Evolutionary conservation across 1,140 invertebrate genomes (phyloP).

Genomic region (Heliconius melpomene): DNA sequence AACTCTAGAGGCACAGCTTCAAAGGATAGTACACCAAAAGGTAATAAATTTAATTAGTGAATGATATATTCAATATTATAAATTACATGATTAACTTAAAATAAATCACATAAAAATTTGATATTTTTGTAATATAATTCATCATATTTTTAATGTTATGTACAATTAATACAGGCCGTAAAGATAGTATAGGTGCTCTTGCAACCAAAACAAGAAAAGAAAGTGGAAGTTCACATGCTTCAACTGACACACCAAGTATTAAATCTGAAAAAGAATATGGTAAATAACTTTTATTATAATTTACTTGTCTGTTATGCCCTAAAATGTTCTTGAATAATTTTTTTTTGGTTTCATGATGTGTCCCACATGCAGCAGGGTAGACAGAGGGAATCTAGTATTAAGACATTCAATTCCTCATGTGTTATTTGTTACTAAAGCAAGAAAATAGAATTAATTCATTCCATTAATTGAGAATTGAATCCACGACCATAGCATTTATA

Average conservation of each 20-base stretch:
- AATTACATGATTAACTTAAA: too few relatives aligned
- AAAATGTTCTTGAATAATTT: background rate
- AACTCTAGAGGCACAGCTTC: conserved; percentile 70
- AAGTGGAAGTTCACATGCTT: conserved; percentile 74
- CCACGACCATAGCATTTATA: too few relatives aligned
- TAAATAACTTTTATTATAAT: conserved; percentile 38
- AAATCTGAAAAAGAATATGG: conserved; percentile 78
- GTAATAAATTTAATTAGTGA: conserved; percentile 44
- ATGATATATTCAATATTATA: background rate
- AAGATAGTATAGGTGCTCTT: conserved; percentile 66
- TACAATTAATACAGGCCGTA: conserved; percentile 43
- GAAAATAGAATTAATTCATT: too few relatives aligned
- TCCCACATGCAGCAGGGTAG: too few relatives aligned
- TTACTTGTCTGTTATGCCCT: background rate
- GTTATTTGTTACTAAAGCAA: too few relatives aligned
- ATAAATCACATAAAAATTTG: too few relatives aligned
- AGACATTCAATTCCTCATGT: too few relatives aligned
- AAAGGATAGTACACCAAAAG: conserved; percentile 74
- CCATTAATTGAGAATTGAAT: too few relatives aligned
- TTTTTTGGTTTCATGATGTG: background rate
- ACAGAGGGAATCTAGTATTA: too few relatives aligned
- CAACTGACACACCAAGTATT: conserved; percentile 72
- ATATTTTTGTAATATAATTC: too few relatives aligned
- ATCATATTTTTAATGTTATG: too few relatives aligned
- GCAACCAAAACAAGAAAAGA: conserved; percentile 73